Base-by-base conservation (phyloP, 2,113 vertebrate genomes). In the Eublepharis macularius region DNA sequence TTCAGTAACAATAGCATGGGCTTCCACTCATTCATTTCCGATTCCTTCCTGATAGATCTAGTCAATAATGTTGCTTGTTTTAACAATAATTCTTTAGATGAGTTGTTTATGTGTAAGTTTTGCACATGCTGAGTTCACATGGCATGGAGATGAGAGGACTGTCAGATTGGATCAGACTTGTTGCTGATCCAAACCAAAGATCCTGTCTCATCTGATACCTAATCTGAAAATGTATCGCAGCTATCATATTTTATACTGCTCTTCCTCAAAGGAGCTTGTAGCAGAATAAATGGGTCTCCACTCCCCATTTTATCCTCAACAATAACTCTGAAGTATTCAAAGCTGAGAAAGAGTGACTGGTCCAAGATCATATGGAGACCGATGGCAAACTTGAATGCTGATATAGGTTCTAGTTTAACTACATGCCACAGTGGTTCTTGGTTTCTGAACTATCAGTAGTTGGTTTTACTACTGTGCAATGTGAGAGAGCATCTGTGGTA, bases 1-100 rank as follows among this genome's bases (percentile, higher is more conserved):
- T 86, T 89, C 78, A 85, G 1, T 54, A 85, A 12, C 69, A 87
- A 63, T 39, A 86, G 34, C 45, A 85, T 63, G 76, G 49, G 9
- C 36, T 39, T 41, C 9, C 70, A 14, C n/a, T 43, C 73, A 0
- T 0, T 70, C 43, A 43, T 24, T 14, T 49, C 75, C 68, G 72
- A 0, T 24, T 81, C 86, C 77, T 24, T 32, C 2, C 45, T 68
- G 16, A 7, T 6, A 9, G 54, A 43, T 75, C 83, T 81, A n/a
- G 76, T 6, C 6, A 74, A 84, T 82, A 80, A 78, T 41, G 43
- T 76, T 24, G 66, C 2, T 34, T 29, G 68, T 72, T 92, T 83
- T 76, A 80, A 79, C 51, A 51, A 39, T 49, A 68, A 32, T 49
- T 87, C 2, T 24, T 82, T 86, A 66, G 54, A 2, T 49, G 13